Percentiles rank a stretch among this genome's conserved stretches.
Evolutionary conservation across 2,888 invertebrate genomes (phyloP).

Genomic region (Metellina segmentata): DNA sequence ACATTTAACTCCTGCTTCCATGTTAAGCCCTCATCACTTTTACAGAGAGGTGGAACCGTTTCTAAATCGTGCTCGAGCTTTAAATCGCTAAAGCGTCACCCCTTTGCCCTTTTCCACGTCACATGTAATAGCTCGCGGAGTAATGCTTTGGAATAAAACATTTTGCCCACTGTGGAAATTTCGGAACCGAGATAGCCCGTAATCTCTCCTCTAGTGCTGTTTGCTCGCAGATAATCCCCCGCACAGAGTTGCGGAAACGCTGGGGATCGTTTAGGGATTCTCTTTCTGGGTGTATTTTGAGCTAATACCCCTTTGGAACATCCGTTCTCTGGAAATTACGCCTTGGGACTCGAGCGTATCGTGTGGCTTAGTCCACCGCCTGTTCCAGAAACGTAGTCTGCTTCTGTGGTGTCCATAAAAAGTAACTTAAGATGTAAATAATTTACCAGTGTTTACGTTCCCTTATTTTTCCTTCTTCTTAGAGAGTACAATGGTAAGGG

Average conservation of each 20-base stretch:
- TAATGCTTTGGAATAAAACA: slow-evolving; percentile 62
- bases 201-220: slow-evolving; percentile 38
- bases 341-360: no score
- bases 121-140: slow-evolving; percentile 40
- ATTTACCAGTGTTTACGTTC: no score
- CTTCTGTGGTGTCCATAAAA: no score
- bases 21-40: slow-evolving; percentile 50
- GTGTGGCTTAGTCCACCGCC: no score
- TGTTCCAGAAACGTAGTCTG: no score
- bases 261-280: slow-evolving; percentile 26
- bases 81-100: slow-evolving; percentile 40
- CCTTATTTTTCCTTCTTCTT: no score
- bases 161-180: slow-evolving; percentile 22
- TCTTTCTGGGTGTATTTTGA: not conserved
- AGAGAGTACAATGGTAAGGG: no score
- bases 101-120: slow-evolving; percentile 21
- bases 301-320: not conserved
- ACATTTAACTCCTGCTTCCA: slow-evolving; percentile 60
- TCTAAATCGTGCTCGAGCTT: slow-evolving; percentile 36
- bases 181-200: slow-evolving; percentile 7
- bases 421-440: no score
- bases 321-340: no score
- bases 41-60: slow-evolving; percentile 17
- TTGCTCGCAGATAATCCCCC: slow-evolving; percentile 35
- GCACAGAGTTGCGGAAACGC: slow-evolving; percentile 1